Percentiles rank a stretch among this genome's conserved stretches.
Evolutionary conservation across 2,888 invertebrate genomes (phyloP).

Genomic region (Yponomeuta evonymella): DNA sequence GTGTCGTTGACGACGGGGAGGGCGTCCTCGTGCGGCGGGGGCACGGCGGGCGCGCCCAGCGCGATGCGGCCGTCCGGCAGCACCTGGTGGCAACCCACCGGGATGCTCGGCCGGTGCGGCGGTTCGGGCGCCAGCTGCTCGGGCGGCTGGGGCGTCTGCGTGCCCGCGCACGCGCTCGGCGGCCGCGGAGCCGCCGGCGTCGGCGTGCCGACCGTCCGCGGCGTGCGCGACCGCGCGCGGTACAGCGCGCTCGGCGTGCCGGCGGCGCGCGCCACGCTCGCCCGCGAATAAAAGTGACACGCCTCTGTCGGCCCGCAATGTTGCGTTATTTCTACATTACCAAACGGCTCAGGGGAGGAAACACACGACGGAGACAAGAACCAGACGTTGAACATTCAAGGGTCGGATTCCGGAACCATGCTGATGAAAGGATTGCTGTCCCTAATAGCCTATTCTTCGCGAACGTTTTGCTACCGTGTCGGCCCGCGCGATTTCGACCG

Average conservation of each 20-base stretch:
- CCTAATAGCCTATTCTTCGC: not conserved
- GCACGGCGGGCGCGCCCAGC: slow-evolving; percentile 53
- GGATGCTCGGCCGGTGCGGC: slow-evolving; percentile 69
- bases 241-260: slow-evolving; percentile 79
- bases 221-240: slow-evolving; percentile 49
- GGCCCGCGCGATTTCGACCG: slow-evolving; percentile 77
- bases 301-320: slow-evolving; percentile 66
- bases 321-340: slow-evolving; percentile 34
- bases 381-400: slow-evolving; percentile 1
- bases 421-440: slow-evolving; percentile 3
- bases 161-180: slow-evolving; percentile 26
- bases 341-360: slow-evolving; percentile 5
- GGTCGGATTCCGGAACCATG: slow-evolving; percentile 4
- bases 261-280: slow-evolving; percentile 85
- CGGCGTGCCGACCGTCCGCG: slow-evolving; percentile 48
- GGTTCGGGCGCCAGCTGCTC: slow-evolving; percentile 42
- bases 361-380: not conserved
- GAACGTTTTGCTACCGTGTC: slow-evolving; percentile 77
- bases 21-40: slow-evolving; percentile 38
- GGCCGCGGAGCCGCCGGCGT: slow-evolving; percentile 55
- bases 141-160: slow-evolving; percentile 27
- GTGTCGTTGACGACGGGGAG: slow-evolving; percentile 73
- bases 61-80: slow-evolving; percentile 69
- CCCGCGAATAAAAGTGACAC: slow-evolving; percentile 83
- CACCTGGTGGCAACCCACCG: slow-evolving; percentile 73